Evolutionary conservation across 2,113 vertebrate genomes (phyloP), one percentile per base, ranked within the genome.

Genomic region (Bos javanicus): DNA sequence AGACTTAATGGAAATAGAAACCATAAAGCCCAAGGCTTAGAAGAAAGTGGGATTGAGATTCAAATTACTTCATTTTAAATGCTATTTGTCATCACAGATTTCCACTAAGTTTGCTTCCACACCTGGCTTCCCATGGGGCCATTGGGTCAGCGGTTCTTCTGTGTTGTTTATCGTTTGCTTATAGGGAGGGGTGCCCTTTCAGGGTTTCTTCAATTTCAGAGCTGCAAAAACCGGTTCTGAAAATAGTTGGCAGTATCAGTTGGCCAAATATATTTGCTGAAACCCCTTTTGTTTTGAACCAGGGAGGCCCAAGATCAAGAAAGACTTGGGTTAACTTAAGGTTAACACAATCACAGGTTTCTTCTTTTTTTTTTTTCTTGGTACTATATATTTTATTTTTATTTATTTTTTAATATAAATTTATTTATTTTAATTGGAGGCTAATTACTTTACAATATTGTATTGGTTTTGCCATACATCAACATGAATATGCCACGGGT

Each of bases 281-380:
- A 96, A 85, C 11, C 7, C 4, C 3, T 90, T 96, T 95, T 94
- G 30, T 92, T 93, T 90, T 96, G 80, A 92, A 83, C n/a, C 87
- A 84, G 7, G 50, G 84, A 93, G 30, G 10, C 7, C 39, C 52
- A 36, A 64, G 74, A 59, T 93, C 33, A 84, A 90, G 92, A 95
- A 86, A 76, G 57, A 74, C 14, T 4, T 80, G 43, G 5, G 6
- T 64, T 59, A 59, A 89, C 46, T 57, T 59, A 87, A 95, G 60
- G 60, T 89, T 85, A 88, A 12, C 76, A 90, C 30, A 59, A 23
- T 7, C 14, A 13, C 2, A 67, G 16, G 14, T 2, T 43, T 90
- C n/a, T 50, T 71, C 30, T n/a, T 94, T 52, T 76, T 60, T 62
- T 60, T 60, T 60, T 62, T 62, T 62, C 59, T 62, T 62, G 59